Percentiles rank a stretch among this genome's conserved stretches.
phyloP scores from a whole-genome alignment of 2,113 vertebrate genomes.

The Sardina pilchardus region DNA sequence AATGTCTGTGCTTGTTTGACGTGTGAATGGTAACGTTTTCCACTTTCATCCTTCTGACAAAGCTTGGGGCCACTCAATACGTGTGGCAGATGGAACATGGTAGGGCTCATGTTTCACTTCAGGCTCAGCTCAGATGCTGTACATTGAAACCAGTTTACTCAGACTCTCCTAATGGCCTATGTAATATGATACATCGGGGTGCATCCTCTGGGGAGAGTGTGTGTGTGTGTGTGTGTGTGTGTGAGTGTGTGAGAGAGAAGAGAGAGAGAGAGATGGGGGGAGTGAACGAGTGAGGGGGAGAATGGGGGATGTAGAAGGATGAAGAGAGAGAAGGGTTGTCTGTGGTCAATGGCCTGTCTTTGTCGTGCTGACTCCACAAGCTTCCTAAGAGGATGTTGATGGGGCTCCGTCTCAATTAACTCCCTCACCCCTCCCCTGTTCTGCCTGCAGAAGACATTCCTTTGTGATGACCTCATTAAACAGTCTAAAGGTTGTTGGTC shows the following conservation, averaged over 20 bases:
- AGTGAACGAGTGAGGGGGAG: neutral
- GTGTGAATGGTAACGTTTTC: neutral
- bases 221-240: neutral
- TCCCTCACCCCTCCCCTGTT: neutral
- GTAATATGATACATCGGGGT: neutral
- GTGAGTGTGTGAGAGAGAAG: neutral
- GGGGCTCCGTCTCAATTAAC: conserved; percentile 1
- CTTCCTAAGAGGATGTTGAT: conserved; percentile 18
- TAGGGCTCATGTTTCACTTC: neutral
- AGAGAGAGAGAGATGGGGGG: neutral
- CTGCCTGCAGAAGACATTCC: neutral
- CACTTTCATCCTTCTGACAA: neutral
- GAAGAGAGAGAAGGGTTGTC: neutral
- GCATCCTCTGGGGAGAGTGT: neutral
- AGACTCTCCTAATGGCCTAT: neutral
- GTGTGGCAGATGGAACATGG: conserved; percentile 14
- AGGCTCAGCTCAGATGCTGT: conserved; percentile 1
- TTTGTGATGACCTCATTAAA: neutral
- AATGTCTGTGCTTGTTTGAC: neutral
- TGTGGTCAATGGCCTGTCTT: conserved; percentile 33
- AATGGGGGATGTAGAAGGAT: neutral
- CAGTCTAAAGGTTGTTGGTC: neutral
- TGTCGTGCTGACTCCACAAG: neutral
- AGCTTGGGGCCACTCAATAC: neutral
- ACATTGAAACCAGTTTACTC: neutral